Conservation (phyloP, 92 coral and sea anemone genomes). For the Porites evermanni region DNA sequence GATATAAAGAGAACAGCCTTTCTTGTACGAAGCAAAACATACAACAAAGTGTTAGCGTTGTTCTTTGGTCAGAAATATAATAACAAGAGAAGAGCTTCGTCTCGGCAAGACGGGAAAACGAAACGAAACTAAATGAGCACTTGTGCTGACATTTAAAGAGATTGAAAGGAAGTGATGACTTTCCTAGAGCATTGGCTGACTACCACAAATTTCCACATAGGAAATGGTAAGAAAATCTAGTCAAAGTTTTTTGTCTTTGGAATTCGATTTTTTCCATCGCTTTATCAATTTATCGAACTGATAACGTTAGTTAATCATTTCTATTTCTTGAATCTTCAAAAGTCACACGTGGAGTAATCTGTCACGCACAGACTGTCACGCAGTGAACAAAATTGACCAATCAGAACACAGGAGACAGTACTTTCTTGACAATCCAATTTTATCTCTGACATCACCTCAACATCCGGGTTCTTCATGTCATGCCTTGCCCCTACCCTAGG, state of each 20-base stretch:
- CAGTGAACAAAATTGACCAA: conserved; percentile 14
- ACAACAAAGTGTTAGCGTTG: background rate
- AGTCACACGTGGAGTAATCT: conserved; percentile 5
- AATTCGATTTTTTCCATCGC: background rate
- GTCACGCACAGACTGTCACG: conserved; percentile 3
- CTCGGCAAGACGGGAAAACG: background rate
- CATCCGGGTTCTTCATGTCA: conserved; percentile 68
- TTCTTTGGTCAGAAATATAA: background rate
- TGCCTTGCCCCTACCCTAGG: conserved; percentile 70
- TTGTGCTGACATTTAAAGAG: background rate
- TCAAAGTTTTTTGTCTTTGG: background rate
- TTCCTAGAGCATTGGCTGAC: background rate
- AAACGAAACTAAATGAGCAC: background rate
- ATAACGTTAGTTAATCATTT: background rate
- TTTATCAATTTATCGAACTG: background rate
- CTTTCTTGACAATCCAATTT: conserved; percentile 12
- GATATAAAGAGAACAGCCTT: background rate
- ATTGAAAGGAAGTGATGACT: conserved; percentile 31
- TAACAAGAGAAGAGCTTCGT: background rate
- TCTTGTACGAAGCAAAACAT: background rate
- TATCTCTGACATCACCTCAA: conserved; percentile 59
- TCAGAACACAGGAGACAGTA: background rate
- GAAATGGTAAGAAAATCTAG: conserved; percentile 15
- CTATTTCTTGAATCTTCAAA: background rate
- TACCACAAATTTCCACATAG: background rate